phyloP scores from a whole-genome alignment of 2,113 vertebrate species.

The Neolamprologus caudopunctatus region DNA sequence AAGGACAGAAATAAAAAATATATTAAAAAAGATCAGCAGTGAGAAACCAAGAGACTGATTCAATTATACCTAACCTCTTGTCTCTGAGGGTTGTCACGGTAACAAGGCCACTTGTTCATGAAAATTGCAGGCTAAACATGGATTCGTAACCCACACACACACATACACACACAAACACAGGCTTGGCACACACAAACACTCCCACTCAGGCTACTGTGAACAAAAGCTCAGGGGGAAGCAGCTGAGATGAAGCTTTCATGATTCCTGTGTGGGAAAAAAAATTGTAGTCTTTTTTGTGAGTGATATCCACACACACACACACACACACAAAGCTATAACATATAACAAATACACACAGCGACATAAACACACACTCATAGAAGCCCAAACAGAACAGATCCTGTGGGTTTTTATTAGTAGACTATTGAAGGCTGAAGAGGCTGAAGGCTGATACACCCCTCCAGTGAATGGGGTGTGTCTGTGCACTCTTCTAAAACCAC shows the following conservation, averaged over 20 bases:
- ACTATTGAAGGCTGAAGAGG: not conserved
- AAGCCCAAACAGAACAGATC: not conserved
- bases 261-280: not conserved
- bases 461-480: not conserved
- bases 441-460: not conserved
- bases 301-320: not conserved
- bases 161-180: not conserved
- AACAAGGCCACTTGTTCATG: slow-evolving; percentile 22
- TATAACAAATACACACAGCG: not conserved
- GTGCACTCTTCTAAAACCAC: not conserved
- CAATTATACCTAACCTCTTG: slow-evolving; percentile 6
- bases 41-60: not conserved
- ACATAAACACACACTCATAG: not conserved
- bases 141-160: not conserved
- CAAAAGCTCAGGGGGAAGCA: not conserved
- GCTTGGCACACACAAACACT: not conserved
- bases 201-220: not conserved
- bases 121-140: slow-evolving; percentile 3
- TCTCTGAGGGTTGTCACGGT: slow-evolving; percentile 22
- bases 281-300: not conserved
- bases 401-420: not conserved
- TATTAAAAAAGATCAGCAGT: not conserved
- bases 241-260: slow-evolving; percentile 4
- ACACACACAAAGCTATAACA: not conserved
- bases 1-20: not conserved